Percentiles rank a stretch among this genome's conserved stretches.
Conservation (phyloP, 2,888 invertebrate genomes). For the Opisthograptis luteolata region DNA sequence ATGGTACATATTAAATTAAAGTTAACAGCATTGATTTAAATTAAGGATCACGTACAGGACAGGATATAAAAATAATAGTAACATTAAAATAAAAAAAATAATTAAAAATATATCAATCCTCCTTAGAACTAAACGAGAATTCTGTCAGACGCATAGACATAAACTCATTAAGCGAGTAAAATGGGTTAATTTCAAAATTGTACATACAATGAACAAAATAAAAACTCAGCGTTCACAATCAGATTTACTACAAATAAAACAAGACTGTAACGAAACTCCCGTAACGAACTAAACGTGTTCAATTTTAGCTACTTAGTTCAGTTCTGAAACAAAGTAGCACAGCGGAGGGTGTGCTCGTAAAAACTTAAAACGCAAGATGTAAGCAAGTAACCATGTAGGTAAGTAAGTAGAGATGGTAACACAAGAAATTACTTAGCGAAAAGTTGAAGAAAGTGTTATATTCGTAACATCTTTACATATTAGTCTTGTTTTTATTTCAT, state of each 20-base stretch:
- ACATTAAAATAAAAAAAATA: too few relatives aligned
- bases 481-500: not conserved
- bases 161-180: too few relatives aligned
- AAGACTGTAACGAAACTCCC: not conserved
- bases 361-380: conserved; percentile 6
- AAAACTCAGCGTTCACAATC: too few relatives aligned
- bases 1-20: too few relatives aligned
- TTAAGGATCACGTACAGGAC: too few relatives aligned
- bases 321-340: conserved; percentile 1
- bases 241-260: not conserved
- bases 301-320: not conserved
- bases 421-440: conserved; percentile 24
- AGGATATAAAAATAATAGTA: too few relatives aligned
- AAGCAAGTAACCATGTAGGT: conserved; percentile 2
- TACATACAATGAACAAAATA: too few relatives aligned
- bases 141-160: too few relatives aligned
- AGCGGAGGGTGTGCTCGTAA: conserved; percentile 3
- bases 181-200: too few relatives aligned
- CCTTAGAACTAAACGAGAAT: too few relatives aligned
- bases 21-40: too few relatives aligned
- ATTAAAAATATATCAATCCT: too few relatives aligned
- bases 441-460: conserved; percentile 3
- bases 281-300: not conserved
- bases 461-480: not conserved
- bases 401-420: conserved; percentile 3